Evolutionary conservation across 1,140 invertebrate species (phyloP), one percentile per base, ranked within the genome.

Genomic region (Leptinotarsa texana): DNA sequence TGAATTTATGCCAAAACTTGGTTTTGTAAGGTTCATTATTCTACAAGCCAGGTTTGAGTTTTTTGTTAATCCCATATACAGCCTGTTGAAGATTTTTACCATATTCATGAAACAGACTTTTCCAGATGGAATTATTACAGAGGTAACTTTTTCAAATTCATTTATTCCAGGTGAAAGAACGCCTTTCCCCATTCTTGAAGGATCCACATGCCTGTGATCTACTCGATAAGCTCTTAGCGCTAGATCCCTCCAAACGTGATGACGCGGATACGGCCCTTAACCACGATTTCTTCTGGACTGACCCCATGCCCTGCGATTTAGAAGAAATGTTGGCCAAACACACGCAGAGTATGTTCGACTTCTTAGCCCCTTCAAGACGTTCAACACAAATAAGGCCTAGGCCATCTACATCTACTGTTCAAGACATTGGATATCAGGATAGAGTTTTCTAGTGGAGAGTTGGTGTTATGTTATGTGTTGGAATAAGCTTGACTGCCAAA

Each of bases 251-350:
- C 0, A 97, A 97, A 85, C 87, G 98, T 78, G 92, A 92, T 47
- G 95, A 98, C 85, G 93, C 96, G 0, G 97, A 99, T 83, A 93
- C 93, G 1, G 97, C 97, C 0, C 84, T 99, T 1, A 98, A 98
- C 88, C 97, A 99, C 81, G 96, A 98, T 82, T 99, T 99, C 85
- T 99, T 99, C 85, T 99, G 96, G 96, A 95, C 92, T 1, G 96
- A 98, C 84, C 98, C 98, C 42, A 94, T 97, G 92, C 96, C 97
- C 0, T 93, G 92, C 82, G 96, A 98, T 83, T 86, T 98, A 1
- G 93, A 91, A 33, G 95, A 94, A 87, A 98, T 98, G 96, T 86
- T 99, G 63, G 95, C 95, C 0, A 94, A 97, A 81, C 96, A 98
- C 83, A 93, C 92, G 0, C 95, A 96, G 80, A 97, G 95, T 84